Conservation (phyloP, 2,888 invertebrate species). For the Napeogenes sylphis region DNA sequence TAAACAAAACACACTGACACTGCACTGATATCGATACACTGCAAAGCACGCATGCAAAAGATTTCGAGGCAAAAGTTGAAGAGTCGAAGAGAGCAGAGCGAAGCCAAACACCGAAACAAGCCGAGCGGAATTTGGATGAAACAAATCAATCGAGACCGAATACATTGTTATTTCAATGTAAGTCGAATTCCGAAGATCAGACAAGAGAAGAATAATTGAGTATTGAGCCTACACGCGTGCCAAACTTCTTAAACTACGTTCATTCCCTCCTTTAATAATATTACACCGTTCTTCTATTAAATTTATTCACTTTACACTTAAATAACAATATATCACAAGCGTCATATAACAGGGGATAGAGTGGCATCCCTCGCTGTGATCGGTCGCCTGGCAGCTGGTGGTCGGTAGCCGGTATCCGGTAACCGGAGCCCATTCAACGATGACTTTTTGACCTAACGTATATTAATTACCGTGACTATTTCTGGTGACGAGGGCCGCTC, state of each 20-base stretch:
- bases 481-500: constrained; percentile 51
- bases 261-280: constrained; percentile 51
- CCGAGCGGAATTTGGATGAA: constrained; percentile 74
- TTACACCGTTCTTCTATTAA: constrained; percentile 66
- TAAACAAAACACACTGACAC: constrained; percentile 65
- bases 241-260: constrained; percentile 58
- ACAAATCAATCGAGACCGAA: constrained; percentile 57
- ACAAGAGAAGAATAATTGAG: constrained; percentile 44
- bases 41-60: constrained; percentile 77
- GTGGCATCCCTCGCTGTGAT: constrained; percentile 31
- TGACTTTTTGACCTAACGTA: constrained; percentile 65
- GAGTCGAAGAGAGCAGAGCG: constrained; percentile 45
- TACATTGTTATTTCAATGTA: constrained; percentile 77
- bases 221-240: constrained; percentile 66
- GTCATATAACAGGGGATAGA: constrained; percentile 64
- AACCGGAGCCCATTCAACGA: constrained; percentile 30
- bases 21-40: constrained; percentile 56
- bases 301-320: constrained; percentile 74
- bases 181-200: constrained; percentile 43
- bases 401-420: constrained; percentile 3
- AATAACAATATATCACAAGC: constrained; percentile 78
- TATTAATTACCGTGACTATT: constrained; percentile 16
- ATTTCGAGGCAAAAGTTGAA: constrained; percentile 68
- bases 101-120: constrained; percentile 35
- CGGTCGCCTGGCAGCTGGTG: constrained; percentile 30